Percentiles rank a stretch among this genome's conserved stretches.
These are phyloP conservation scores for Bagarius yarrelli DNA, from an alignment of 2,113 vertebrate genomes.

Conservation along the genomic window DNA sequence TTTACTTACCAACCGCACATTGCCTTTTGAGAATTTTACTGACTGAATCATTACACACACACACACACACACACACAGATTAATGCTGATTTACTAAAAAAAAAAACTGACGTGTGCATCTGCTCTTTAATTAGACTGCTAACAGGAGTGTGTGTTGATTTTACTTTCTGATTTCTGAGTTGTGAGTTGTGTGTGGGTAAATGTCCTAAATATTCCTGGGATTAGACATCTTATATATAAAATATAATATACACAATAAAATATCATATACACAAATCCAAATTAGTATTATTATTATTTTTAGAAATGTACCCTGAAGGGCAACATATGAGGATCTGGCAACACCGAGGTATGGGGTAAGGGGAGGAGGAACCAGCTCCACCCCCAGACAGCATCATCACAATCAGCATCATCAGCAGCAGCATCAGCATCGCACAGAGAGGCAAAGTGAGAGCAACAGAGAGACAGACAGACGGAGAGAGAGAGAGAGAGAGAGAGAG, in stretches of 20 bases:
- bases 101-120: constrained; percentile 9
- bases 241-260: too few relatives aligned
- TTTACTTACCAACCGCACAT: background rate
- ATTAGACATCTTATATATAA: background rate
- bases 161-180: background rate
- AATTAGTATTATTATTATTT: too few relatives aligned
- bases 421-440: constrained; percentile 30
- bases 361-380: constrained; percentile 19
- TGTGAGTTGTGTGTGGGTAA: background rate
- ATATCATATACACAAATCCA: too few relatives aligned
- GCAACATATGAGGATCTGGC: constrained; percentile 3
- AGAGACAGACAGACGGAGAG: constrained; percentile 7
- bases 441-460: constrained; percentile 9
- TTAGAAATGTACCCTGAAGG: too few relatives aligned
- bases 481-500: constrained; percentile 27
- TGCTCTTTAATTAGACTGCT: constrained; percentile 6
- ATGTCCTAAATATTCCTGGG: background rate
- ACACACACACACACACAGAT: background rate
- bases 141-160: background rate
- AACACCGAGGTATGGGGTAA: constrained; percentile 38
- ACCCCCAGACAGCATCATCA: constrained; percentile 31
- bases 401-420: constrained; percentile 31
- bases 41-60: constrained; percentile 14
- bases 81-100: constrained; percentile 22
- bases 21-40: background rate